Percentiles rank a stretch among this genome's conserved stretches.
Conservation (phyloP, 1,140 invertebrate genomes). For the Brachionus rubens region DNA sequence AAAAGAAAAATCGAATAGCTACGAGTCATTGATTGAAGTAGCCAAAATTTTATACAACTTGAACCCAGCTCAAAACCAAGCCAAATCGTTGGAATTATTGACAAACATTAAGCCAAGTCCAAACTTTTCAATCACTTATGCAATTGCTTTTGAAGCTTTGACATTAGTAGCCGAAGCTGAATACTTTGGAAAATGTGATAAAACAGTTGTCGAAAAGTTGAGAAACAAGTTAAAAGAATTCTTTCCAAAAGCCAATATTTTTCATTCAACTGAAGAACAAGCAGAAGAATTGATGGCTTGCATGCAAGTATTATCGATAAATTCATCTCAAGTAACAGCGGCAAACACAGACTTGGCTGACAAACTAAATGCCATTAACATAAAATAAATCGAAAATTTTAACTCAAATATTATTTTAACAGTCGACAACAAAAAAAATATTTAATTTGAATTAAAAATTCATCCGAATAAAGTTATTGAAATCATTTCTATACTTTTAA, state of each 20-base stretch:
- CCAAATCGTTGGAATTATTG: not conserved
- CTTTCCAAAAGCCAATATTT: not conserved
- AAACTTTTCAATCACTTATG: not conserved
- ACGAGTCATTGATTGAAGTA: not conserved
- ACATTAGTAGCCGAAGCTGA: not conserved
- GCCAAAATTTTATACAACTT: conserved; percentile 21
- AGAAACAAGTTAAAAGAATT: not conserved
- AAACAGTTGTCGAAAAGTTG: not conserved
- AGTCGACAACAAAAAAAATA: no score
- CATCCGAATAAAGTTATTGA: no score
- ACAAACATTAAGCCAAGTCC: not conserved
- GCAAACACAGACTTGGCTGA: not conserved
- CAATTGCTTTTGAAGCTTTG: not conserved
- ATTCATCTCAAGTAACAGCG: not conserved
- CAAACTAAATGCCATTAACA: not conserved
- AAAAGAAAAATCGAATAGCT: not conserved
- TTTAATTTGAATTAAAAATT: no score
- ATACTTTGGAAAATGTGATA: not conserved
- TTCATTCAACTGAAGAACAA: not conserved
- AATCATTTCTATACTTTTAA: no score
- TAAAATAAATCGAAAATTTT: not conserved
- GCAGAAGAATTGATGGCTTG: not conserved
- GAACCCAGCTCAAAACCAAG: conserved; percentile 26
- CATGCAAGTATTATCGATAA: not conserved
- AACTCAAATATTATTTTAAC: no score